A percentile compares a stretch with the other conserved stretches of the same genome.
Conservation (phyloP, 2,888 invertebrate genomes). For the Plebejus anna region DNA sequence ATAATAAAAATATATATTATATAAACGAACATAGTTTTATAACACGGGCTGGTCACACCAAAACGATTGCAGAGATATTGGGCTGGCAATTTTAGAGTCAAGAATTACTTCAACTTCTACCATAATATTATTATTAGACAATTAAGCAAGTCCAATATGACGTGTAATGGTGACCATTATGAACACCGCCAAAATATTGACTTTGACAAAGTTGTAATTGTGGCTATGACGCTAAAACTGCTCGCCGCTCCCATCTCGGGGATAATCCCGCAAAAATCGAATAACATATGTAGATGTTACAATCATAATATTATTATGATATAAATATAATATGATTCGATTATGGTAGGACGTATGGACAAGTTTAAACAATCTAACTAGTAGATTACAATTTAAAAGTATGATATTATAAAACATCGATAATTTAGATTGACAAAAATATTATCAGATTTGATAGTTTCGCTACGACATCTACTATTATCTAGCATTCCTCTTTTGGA, state of each 20-base stretch:
- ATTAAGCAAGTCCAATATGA: too few relatives aligned
- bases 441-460: slow-evolving; percentile 12
- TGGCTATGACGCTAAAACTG: not conserved
- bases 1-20: too few relatives aligned
- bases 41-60: not conserved
- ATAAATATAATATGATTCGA: not conserved
- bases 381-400: not conserved
- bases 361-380: not conserved
- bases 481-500: slow-evolving; percentile 9
- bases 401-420: slow-evolving; percentile 10
- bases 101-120: not conserved
- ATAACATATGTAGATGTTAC: not conserved
- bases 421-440: slow-evolving; percentile 13
- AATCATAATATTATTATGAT: not conserved
- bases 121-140: too few relatives aligned
- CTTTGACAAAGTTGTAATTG: not conserved
- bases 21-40: too few relatives aligned
- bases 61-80: not conserved
- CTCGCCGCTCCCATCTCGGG: not conserved
- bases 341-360: slow-evolving; percentile 2
- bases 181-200: not conserved
- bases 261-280: not conserved
- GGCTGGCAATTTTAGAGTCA: not conserved
- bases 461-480: slow-evolving; percentile 18
- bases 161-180: too few relatives aligned